Base-by-base conservation (phyloP, 2,888 invertebrate genomes). In the Dryomyza anilis region DNA sequence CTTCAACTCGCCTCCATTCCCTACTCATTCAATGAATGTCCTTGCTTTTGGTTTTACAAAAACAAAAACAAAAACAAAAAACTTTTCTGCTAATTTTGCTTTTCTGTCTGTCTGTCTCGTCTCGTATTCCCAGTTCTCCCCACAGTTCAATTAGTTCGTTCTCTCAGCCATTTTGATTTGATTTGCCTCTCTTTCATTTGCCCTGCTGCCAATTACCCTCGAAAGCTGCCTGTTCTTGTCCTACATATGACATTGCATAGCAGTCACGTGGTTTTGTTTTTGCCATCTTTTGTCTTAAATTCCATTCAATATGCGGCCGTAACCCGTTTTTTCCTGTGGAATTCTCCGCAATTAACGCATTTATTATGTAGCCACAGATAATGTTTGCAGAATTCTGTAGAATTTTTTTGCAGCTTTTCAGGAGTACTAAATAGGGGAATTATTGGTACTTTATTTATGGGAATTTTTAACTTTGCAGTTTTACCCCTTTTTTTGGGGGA, bases 121-220 rank as follows among this genome's bases (percentile, higher is more conserved):
- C n/a, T n/a, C 7, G 1, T 56, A 10, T 8, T 21, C 33, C 7
- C 21, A 56, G 23, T n/a, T 16, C n/a, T n/a, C n/a, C 10, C 16
- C 3, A n/a, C 57, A 10, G 33, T 48, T 33, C 19, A 46, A 19
- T 46, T 59, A 16, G 45, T 56, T n/a, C 56, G 10, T 27, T 33
- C 23, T n/a, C 50, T 50, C 59, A 50, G 59, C 59, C 59, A 60
- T 60, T 60, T 60, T 60, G 59, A 23, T 48, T 60, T 12, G 14
- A 19, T 10, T 7, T 16, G 59, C n/a, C 50, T 60, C 56, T 56
- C 59, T 60, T 50, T 60, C 59, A 30, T 16, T 48, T 33, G n/a
- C n/a, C 1, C 8, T 19, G 8, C 43, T 16, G 19, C n/a, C 43
- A 43, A 43, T 3, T 1, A 4, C 43, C 19, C 16, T 16, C 8